A percentile compares a stretch with the other conserved stretches of the same genome.
phyloP scores from a whole-genome alignment of 2,888 invertebrate genomes.

The Hypsopygia costalis region DNA sequence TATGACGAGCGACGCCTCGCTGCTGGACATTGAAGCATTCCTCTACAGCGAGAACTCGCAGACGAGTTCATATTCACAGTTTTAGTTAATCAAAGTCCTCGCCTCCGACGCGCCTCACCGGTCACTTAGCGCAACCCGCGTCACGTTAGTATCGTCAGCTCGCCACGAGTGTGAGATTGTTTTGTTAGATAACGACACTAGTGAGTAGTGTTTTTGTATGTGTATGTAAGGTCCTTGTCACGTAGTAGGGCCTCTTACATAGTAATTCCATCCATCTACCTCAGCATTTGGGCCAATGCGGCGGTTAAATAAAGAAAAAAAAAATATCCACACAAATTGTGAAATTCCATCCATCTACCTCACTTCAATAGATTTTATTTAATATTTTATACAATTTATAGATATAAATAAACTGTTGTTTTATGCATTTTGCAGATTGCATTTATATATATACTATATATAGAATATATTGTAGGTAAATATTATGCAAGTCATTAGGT shows the following conservation, averaged over 20 bases:
- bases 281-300: conserved; percentile 78
- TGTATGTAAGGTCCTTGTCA: conserved; percentile 66
- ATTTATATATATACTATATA: conserved; percentile 78
- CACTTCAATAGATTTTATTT: conserved; percentile 83
- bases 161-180: conserved; percentile 52
- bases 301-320: conserved; percentile 62
- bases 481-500: conserved; percentile 72
- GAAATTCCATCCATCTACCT: conserved; percentile 88
- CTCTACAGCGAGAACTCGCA: background rate
- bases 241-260: conserved; percentile 69
- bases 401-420: conserved; percentile 77
- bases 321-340: conserved; percentile 78
- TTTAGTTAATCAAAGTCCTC: conserved; percentile 4
- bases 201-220: conserved; percentile 69
- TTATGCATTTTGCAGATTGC: conserved; percentile 80
- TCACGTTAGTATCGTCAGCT: conserved; percentile 45
- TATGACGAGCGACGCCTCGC: no score
- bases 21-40: conserved; percentile 11
- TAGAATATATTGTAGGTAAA: conserved; percentile 77
- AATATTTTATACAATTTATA: conserved; percentile 81
- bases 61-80: background rate
- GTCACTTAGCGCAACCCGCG: conserved; percentile 39
- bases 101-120: conserved; percentile 23
- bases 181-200: conserved; percentile 58
- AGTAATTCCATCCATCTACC: conserved; percentile 82